Percentiles rank a stretch among this genome's conserved stretches.
Conservation (phyloP, 2,113 vertebrate species). For the Sterna hirundo region DNA sequence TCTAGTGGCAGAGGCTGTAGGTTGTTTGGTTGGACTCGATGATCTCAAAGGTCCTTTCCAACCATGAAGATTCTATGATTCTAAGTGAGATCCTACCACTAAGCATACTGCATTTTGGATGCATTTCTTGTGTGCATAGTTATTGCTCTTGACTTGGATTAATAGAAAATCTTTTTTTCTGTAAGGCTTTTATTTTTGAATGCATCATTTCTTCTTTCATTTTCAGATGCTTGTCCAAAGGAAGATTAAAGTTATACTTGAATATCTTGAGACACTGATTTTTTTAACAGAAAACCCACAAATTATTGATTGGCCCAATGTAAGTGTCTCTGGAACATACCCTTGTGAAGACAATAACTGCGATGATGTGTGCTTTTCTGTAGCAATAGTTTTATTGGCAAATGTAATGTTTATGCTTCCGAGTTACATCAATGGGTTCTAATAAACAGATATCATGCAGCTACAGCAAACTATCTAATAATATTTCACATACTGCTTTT, state of each 20-base stretch:
- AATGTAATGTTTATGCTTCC: conserved; percentile 61
- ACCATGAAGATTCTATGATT: too few relatives aligned
- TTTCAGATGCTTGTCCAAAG: conserved; percentile 1
- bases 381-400: conserved; percentile 64
- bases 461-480: conserved; percentile 33
- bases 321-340: conserved; percentile 39
- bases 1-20: too few relatives aligned
- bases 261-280: neutral
- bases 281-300: neutral
- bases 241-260: conserved; percentile 13
- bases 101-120: neutral
- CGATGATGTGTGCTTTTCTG: conserved; percentile 61
- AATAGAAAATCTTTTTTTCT: neutral
- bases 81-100: neutral
- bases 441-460: conserved; percentile 47
- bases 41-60: too few relatives aligned
- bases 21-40: too few relatives aligned
- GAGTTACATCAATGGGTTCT: conserved; percentile 54
- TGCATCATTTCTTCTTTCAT: neutral
- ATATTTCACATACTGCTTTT: conserved; percentile 44
- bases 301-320: conserved; percentile 26
- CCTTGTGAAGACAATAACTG: conserved; percentile 55
- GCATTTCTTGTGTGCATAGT: neutral
- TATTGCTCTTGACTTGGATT: neutral
- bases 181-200: neutral